Conservation (phyloP, 1,140 invertebrate genomes). For the Heterodera schachtii region DNA sequence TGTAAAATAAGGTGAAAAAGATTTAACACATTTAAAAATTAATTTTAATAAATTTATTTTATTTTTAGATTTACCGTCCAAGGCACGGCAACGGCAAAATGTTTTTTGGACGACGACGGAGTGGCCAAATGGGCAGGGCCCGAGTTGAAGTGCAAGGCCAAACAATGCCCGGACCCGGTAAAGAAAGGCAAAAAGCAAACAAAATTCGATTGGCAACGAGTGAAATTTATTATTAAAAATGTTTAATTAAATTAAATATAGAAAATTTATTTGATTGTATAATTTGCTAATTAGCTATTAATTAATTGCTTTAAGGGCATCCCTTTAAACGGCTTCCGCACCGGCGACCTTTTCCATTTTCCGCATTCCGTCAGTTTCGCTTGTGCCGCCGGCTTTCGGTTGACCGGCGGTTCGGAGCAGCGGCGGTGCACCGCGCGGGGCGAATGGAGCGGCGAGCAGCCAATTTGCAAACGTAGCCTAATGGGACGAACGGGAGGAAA, state of each 20-base stretch:
- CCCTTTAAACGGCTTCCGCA: constrained; percentile 85
- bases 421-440: constrained; percentile 65
- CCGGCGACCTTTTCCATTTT: constrained; percentile 85
- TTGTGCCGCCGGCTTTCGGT: constrained; percentile 66
- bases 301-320: constrained; percentile 67
- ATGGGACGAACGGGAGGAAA: constrained; percentile 7
- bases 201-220: background rate
- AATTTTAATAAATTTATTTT: background rate
- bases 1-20: too few species aligned
- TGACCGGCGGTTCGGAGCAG: constrained; percentile 64
- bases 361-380: constrained; percentile 74
- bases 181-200: background rate
- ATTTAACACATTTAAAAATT: background rate
- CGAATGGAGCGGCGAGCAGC: constrained; percentile 66
- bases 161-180: constrained; percentile 79
- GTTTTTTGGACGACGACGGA: constrained; percentile 79
- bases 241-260: too few species aligned
- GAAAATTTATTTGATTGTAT: too few species aligned
- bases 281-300: too few species aligned
- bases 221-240: too few species aligned
- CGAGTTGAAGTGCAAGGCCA: constrained; percentile 86
- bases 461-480: constrained; percentile 65
- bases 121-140: constrained; percentile 87
- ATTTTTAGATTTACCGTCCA: constrained; percentile 57
- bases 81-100: constrained; percentile 78